phyloP scores from a whole-genome alignment of 2,113 vertebrate species.

The Strix aluco region DNA sequence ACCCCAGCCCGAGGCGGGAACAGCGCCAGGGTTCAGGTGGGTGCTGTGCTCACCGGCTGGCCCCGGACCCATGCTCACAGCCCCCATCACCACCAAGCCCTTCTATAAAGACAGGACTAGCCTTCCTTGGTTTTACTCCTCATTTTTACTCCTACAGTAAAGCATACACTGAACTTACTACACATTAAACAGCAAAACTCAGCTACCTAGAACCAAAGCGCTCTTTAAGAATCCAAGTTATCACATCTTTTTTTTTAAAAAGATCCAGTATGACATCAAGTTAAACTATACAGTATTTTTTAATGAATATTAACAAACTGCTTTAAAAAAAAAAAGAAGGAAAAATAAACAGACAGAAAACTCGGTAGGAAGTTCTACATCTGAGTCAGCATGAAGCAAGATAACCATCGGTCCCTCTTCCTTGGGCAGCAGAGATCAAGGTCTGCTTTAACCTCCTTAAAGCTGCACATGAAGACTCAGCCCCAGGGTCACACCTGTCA shows the following conservation, averaged over 20 bases:
- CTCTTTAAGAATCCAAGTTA: slow-evolving; percentile 62
- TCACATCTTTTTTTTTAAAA: slow-evolving; percentile 39
- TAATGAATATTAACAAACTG: slow-evolving; percentile 72
- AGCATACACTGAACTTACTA: slow-evolving; percentile 59
- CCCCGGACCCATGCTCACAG: accelerated
- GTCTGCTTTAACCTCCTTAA: not conserved
- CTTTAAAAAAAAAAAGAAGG: slow-evolving; percentile 42
- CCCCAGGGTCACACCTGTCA: not conserved
- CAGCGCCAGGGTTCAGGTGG: not conserved
- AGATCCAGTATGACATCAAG: slow-evolving; percentile 60
- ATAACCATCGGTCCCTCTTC: not conserved
- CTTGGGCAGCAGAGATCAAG: not conserved
- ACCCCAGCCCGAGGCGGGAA: not conserved
- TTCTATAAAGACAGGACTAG: not conserved
- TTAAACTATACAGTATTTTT: slow-evolving; percentile 72
- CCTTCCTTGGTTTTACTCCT: not conserved
- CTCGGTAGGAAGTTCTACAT: slow-evolving; percentile 45
- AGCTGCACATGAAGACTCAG: not conserved
- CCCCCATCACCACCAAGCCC: not conserved
- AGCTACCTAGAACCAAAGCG: slow-evolving; percentile 65
- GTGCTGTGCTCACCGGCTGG: not conserved
- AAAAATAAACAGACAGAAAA: slow-evolving; percentile 45
- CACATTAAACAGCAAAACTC: slow-evolving; percentile 55
- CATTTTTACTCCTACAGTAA: slow-evolving; percentile 61
- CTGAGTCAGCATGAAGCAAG: slow-evolving; percentile 49